Conservation (phyloP, 2,888 invertebrate genomes). For the Dynastes grantii region DNA sequence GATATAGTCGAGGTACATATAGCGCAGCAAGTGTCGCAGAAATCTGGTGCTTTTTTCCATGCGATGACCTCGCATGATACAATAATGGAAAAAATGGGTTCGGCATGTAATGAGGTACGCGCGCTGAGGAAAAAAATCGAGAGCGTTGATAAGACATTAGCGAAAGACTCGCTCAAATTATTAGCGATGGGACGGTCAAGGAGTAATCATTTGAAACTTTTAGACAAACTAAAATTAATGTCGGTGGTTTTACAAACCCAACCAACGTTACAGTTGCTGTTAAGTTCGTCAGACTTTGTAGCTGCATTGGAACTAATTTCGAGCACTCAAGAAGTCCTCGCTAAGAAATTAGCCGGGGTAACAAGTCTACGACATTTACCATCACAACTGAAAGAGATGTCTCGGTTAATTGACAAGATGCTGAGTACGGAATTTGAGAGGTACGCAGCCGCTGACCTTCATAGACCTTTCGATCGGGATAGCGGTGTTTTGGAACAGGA, state of each 20-base stretch:
- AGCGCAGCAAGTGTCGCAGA: conserved; percentile 92
- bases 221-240: conserved; percentile 90
- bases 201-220: conserved; percentile 77
- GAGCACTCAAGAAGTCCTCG: conserved; percentile 95
- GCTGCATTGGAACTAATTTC: conserved; percentile 97
- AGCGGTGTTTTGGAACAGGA: conserved; percentile 85
- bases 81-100: conserved; percentile 94
- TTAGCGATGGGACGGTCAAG: conserved; percentile 80
- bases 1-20: conserved; percentile 96
- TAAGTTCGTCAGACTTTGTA: conserved; percentile 97
- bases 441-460: conserved; percentile 90
- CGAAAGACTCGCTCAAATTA: conserved; percentile 85
- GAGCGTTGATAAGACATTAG: conserved; percentile 84
- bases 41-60: conserved; percentile 97
- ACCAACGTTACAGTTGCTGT: conserved; percentile 93
- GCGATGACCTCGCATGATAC: conserved; percentile 99
- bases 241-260: conserved; percentile 98
- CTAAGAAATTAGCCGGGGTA: conserved; percentile 91
- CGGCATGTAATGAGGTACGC: conserved; percentile 84
- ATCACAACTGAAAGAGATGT: conserved; percentile 96
- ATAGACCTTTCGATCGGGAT: conserved; percentile 80
- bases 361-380: conserved; percentile 96
- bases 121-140: conserved; percentile 83
- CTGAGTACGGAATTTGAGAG: conserved; percentile 94
- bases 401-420: conserved; percentile 97